These are phyloP conservation scores for Fragum sueziense DNA, from an alignment of 2,888 invertebrate species.

Conservation along the genomic window DNA sequence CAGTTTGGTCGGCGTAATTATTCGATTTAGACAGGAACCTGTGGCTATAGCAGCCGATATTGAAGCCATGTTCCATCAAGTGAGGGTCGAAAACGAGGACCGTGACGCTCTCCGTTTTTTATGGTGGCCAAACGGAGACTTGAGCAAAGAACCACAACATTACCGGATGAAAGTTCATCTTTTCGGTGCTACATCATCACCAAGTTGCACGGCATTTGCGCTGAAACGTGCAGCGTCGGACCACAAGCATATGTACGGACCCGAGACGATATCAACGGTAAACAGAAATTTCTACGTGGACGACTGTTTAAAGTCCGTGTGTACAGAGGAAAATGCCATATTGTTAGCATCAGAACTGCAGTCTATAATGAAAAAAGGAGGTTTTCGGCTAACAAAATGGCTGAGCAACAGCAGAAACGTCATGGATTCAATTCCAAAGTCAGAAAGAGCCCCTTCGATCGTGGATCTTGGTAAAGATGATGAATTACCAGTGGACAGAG, in stretches of 20 bases:
- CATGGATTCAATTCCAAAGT: constrained; percentile 24
- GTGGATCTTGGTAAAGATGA: constrained; percentile 4
- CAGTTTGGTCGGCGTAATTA: constrained; percentile 49
- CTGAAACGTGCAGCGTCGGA: constrained; percentile 42
- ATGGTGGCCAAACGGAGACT: constrained; percentile 53
- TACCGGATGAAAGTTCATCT: constrained; percentile 56
- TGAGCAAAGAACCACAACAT: constrained; percentile 7
- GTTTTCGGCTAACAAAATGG: constrained; percentile 46
- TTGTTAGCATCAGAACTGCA: constrained; percentile 25
- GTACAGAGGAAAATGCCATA: constrained; percentile 23
- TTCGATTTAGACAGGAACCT: constrained; percentile 46
- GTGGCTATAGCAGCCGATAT: constrained; percentile 49
- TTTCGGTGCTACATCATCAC: constrained; percentile 54
- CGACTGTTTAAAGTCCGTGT: constrained; percentile 38
- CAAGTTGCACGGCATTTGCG: constrained; percentile 53
- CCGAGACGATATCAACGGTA: constrained; percentile 34
- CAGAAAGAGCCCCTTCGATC: constrained; percentile 31
- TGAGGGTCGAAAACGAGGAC: constrained; percentile 35
- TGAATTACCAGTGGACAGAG: constrained; percentile 28
- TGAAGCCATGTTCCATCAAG: constrained; percentile 60
- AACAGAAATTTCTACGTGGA: constrained; percentile 38
- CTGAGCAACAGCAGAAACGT: constrained; percentile 38
- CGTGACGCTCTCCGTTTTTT: constrained; percentile 46
- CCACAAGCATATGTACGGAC: constrained; percentile 14
- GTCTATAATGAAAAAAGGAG: constrained; percentile 33